Conservation (phyloP, 2,888 invertebrate genomes). For the Dicyrtoma fusca region DNA sequence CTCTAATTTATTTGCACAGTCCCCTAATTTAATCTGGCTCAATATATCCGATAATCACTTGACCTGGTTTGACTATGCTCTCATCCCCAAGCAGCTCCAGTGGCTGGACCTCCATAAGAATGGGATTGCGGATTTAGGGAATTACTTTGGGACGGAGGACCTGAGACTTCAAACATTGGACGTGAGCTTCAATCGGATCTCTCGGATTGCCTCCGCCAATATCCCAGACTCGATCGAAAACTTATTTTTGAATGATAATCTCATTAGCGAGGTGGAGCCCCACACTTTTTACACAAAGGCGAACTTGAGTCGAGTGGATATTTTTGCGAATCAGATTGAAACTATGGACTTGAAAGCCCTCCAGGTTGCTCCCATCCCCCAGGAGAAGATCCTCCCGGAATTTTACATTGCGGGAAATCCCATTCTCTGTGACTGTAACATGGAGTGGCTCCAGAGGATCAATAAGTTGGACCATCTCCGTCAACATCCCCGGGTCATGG, state of each 20-base stretch:
- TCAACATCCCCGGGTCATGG: constrained; percentile 89
- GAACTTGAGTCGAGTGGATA: constrained; percentile 86
- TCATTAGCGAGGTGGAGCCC: constrained; percentile 80
- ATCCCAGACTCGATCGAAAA: constrained; percentile 84
- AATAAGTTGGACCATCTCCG: constrained; percentile 80
- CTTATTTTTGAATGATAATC: constrained; percentile 85
- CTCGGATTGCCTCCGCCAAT: constrained; percentile 70
- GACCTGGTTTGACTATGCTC: constrained; percentile 84
- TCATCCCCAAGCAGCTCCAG: constrained; percentile 79
- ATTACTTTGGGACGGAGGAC: constrained; percentile 60
- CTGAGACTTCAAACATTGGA: constrained; percentile 80
- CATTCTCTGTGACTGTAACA: constrained; percentile 91
- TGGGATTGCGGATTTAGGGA: constrained; percentile 59
- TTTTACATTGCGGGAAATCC: constrained; percentile 94
- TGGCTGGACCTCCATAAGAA: constrained; percentile 91
- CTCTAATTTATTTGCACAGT: constrained; percentile 79
- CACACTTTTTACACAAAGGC: constrained; percentile 87
- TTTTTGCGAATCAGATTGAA: constrained; percentile 89
- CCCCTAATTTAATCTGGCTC: constrained; percentile 81
- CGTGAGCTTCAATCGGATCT: constrained; percentile 86
- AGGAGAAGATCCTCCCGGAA: constrained; percentile 76
- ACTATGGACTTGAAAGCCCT: constrained; percentile 88
- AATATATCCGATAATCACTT: constrained; percentile 90
- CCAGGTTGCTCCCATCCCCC: constrained; percentile 77
- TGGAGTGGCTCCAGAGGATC: constrained; percentile 93